A percentile compares a stretch with the other conserved stretches of the same genome.
Evolutionary conservation across 2,888 invertebrate species (phyloP).

Genomic region (Spialia ferax): DNA sequence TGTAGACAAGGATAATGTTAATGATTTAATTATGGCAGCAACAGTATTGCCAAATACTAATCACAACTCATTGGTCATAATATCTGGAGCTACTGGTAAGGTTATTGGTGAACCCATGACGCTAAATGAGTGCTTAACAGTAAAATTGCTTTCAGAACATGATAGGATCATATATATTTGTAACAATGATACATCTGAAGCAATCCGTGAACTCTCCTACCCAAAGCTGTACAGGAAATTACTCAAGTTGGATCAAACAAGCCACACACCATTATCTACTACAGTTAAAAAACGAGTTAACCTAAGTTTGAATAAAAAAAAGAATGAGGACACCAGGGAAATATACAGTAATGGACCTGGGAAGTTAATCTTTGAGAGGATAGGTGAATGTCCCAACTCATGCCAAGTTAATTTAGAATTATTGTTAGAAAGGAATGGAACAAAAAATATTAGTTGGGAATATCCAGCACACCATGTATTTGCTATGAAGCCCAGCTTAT

Average conservation of each 20-base stretch:
- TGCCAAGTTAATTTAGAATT: conserved; percentile 88
- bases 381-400: conserved; percentile 90
- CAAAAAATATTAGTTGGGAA: conserved; percentile 86
- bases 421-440: conserved; percentile 84
- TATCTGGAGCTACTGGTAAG: conserved; percentile 90
- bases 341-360: conserved; percentile 88
- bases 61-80: conserved; percentile 88
- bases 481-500: conserved; percentile 90
- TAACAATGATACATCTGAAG: conserved; percentile 83
- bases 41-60: conserved; percentile 80
- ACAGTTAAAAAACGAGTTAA: conserved; percentile 79
- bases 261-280: conserved; percentile 62
- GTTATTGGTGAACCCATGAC: conserved; percentile 88
- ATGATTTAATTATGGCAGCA: conserved; percentile 89
- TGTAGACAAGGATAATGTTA: conserved; percentile 90
- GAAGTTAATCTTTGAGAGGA: conserved; percentile 90
- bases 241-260: conserved; percentile 63
- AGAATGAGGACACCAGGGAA: conserved; percentile 84
- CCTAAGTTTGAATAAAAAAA: conserved; percentile 85
- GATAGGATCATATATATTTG: conserved; percentile 86
- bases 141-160: conserved; percentile 85
- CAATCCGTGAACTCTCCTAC: conserved; percentile 74
- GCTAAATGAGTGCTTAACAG: conserved; percentile 86
- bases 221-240: conserved; percentile 66
- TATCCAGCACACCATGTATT: conserved; percentile 89